Evolutionary conservation across 2,797 vertebrate species (phyloP), one percentile per base, ranked within the genome.

Genomic region (Labroides dimidiatus): DNA sequence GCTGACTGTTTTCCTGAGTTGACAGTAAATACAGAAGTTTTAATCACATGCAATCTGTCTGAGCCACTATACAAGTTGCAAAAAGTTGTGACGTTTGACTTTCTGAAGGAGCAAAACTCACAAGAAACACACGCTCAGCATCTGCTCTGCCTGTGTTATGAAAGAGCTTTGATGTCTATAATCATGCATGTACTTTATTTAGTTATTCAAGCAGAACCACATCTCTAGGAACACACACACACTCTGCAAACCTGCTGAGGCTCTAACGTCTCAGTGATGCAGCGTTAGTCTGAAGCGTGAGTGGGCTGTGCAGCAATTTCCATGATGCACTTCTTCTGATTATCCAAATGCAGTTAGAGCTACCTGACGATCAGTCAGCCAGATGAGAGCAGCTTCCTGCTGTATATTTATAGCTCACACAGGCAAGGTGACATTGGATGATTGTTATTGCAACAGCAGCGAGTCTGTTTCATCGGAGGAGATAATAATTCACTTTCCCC

Each of bases 381-480:
- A 64, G 62, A 66, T 58, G 56, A 69, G 43, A 27, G 51, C 50
- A 53, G 67, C 57, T 56, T 20, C 27, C 45, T 43, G 6, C 62
- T 60, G 59, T 75, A 57, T 87, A 84, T 84, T 86, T 89, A 77
- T 78, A 71, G 77, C 75, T 48, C 1, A 10, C 64, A 16, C 6
- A 19, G 42, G 20, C 78, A 87, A 89, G 85, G 87, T 89, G 87
- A 87, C 84, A 69, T 85, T 89, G 84, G 55, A 42, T 44, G 52
- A 77, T 67, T 63, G 69, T 68, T 78, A 78, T 60, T 62, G 64
- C 50, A 65, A 56, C 53, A 47, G 58, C 54, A 57, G 49, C 19
- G 50, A 62, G 67, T 75, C 52, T 68, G 44, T 77, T 77, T 69
- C 59, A 68, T 51, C 43, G 61, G 73, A 41, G 68, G 27, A 68